These are phyloP conservation scores for Caenorhabditis wallacei DNA, from an alignment of 2,888 invertebrate genomes.

Conservation along the genomic window DNA sequence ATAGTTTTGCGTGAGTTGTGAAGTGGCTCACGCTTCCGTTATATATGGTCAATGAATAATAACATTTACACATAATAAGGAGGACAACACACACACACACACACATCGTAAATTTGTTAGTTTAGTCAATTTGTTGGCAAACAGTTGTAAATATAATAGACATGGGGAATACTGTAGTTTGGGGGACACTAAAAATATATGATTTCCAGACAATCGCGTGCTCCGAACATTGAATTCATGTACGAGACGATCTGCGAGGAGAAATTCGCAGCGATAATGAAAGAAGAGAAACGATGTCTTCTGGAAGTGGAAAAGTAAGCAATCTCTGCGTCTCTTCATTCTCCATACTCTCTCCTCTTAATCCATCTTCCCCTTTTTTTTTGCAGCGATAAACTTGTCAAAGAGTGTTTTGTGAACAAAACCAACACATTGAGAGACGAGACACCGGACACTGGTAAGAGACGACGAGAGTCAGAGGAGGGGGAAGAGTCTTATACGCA, in stretches of 20 bases:
- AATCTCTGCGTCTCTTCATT: constrained; percentile 33
- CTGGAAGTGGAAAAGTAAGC: constrained; percentile 67
- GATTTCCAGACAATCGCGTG: constrained; percentile 64
- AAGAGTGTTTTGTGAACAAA: constrained; percentile 73
- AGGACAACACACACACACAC: too few relatives aligned
- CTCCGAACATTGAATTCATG: constrained; percentile 75
- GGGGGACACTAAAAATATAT: too few relatives aligned
- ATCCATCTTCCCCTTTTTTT: constrained; percentile 7
- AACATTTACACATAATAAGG: constrained; percentile 1
- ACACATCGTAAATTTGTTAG: neutral
- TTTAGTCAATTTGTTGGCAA: constrained; percentile 9
- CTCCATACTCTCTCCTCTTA: constrained; percentile 4
- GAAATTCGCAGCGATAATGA: constrained; percentile 71
- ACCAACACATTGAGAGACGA: constrained; percentile 72
- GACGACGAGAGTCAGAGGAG: neutral
- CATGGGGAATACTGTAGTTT: too few relatives aligned
- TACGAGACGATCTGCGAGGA: constrained; percentile 77
- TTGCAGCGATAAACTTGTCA: constrained; percentile 67
- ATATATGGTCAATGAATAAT: neutral
- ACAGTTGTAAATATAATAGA: neutral
- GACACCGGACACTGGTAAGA: constrained; percentile 64
- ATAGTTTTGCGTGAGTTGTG: constrained; percentile 26
- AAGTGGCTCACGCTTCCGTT: constrained; percentile 51
- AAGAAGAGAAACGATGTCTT: constrained; percentile 73
- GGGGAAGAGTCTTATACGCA: constrained; percentile 8